These are phyloP conservation scores for Lepidonotus clava DNA, from an alignment of 2,888 invertebrate species.

Conservation along the genomic window DNA sequence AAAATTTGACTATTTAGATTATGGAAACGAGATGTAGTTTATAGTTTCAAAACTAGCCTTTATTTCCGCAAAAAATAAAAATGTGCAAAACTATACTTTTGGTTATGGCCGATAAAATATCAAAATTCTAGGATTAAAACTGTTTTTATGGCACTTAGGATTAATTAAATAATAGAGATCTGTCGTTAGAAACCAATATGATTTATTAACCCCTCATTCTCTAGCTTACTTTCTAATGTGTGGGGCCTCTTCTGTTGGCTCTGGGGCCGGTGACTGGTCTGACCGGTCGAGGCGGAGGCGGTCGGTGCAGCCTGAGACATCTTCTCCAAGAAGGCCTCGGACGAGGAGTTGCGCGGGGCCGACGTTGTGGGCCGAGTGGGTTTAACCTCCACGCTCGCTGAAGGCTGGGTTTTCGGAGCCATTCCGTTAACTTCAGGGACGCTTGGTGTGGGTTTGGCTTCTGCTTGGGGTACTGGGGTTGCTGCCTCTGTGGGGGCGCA, in stretches of 20 bases:
- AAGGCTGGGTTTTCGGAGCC: background rate
- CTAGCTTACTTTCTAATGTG: conserved; percentile 27
- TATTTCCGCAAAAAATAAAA: background rate
- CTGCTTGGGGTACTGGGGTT: too few species aligned
- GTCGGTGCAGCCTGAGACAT: background rate
- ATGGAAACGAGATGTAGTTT: too few species aligned
- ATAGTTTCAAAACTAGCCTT: background rate
- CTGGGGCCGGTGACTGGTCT: background rate
- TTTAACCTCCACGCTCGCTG: too few species aligned
- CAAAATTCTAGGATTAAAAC: background rate
- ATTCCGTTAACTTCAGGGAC: too few species aligned
- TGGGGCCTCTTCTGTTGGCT: background rate
- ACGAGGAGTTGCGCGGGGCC: background rate
- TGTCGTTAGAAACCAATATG: too few species aligned
- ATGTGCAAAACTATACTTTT: background rate
- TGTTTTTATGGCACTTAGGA: background rate
- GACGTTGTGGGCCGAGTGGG: background rate
- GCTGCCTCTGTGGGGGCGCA: too few species aligned
- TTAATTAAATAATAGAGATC: too few species aligned
- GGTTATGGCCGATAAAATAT: background rate
- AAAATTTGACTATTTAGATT: too few species aligned
- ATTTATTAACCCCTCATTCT: too few species aligned
- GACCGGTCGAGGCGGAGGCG: background rate
- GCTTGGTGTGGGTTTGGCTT: too few species aligned
- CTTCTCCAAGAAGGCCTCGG: background rate